Percentiles rank a stretch among this genome's conserved stretches.
Evolutionary conservation across 2,888 invertebrate species (phyloP).

Genomic region (Glyphotaelius pellucidus): DNA sequence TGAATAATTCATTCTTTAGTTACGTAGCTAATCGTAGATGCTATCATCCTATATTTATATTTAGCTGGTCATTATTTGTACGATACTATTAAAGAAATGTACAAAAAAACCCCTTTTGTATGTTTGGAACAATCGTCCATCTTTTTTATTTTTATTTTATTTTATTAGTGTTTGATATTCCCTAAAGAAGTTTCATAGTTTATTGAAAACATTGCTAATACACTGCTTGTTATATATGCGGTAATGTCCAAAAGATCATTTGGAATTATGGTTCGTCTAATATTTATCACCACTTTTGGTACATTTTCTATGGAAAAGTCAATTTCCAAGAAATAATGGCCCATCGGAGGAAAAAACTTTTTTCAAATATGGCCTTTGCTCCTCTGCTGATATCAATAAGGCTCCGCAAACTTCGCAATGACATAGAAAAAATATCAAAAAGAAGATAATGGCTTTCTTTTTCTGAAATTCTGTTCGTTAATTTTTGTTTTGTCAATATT

Average conservation of each 20-base stretch:
- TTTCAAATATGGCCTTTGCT: neutral
- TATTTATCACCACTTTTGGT: slow-evolving; percentile 29
- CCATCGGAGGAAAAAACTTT: slow-evolving; percentile 13
- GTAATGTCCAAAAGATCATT: neutral
- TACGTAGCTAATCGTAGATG: neutral
- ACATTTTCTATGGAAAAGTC: neutral
- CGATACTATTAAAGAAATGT: neutral
- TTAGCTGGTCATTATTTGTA: neutral
- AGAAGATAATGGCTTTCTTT: neutral
- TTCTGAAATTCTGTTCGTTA: neutral
- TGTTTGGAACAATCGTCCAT: neutral
- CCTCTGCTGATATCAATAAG: slow-evolving; percentile 30
- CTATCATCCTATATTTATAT: neutral
- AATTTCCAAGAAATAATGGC: slow-evolving; percentile 19
- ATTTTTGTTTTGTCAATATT: neutral
- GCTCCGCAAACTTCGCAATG: neutral
- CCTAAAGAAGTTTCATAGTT: neutral
- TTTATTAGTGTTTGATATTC: neutral
- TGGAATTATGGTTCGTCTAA: neutral
- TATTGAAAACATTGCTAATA: neutral
- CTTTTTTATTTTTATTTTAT: neutral
- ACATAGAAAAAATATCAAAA: neutral
- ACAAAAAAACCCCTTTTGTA: neutral
- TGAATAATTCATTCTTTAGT: too few species aligned
- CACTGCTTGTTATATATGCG: neutral